Conservation (phyloP, 2,113 vertebrate species). For the Guaruba guarouba region DNA sequence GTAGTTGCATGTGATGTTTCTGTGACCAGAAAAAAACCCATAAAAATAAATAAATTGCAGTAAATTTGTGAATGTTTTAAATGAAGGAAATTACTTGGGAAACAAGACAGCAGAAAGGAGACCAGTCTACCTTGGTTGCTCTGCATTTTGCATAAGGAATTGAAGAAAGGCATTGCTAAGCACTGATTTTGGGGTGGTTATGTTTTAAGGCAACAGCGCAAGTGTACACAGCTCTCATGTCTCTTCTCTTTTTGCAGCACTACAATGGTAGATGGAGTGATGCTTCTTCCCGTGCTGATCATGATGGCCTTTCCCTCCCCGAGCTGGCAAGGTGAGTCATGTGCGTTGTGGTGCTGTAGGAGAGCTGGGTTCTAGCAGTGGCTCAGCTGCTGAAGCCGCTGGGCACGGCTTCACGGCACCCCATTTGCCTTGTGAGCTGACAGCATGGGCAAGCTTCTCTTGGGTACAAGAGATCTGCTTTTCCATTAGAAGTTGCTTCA, state of each 20-base stretch:
- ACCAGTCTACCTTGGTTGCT: accelerated
- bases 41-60: neutral
- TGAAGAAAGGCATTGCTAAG: accelerated
- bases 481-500: neutral
- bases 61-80: neutral
- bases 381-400: neutral
- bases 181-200: neutral
- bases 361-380: accelerated
- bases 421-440: accelerated
- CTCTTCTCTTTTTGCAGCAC: conserved; percentile 69
- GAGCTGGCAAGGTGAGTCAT: conserved; percentile 84
- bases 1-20: neutral
- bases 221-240: neutral
- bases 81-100: neutral
- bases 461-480: accelerated
- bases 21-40: neutral
- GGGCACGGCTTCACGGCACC: neutral
- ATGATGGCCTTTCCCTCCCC: conserved; percentile 79
- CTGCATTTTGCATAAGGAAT: accelerated
- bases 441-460: accelerated
- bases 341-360: neutral
- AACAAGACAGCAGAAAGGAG: neutral
- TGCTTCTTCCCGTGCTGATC: conserved; percentile 82
- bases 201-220: accelerated
- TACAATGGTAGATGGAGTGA: conserved; percentile 77